Percentiles rank a stretch among this genome's conserved stretches.
These are phyloP conservation scores for Venusia cambrica DNA, from an alignment of 2,888 invertebrate genomes.

Conservation along the genomic window DNA sequence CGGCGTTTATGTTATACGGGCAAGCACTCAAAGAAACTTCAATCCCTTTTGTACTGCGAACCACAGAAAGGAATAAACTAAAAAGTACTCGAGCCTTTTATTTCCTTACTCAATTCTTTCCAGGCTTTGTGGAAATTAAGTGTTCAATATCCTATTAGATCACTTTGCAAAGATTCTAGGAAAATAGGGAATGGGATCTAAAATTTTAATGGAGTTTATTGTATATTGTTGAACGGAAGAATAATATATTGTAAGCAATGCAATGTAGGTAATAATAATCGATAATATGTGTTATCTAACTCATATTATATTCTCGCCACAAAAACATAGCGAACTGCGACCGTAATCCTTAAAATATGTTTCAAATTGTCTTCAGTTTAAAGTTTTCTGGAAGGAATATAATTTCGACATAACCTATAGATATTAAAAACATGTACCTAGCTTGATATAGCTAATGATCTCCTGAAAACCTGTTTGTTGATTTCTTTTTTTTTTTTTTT, in stretches of 20 bases:
- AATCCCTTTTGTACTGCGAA: slow-evolving; percentile 50
- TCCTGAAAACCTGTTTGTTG: too few species aligned
- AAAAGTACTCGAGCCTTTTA: slow-evolving; percentile 62
- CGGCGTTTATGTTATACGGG: slow-evolving; percentile 65
- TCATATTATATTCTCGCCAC: too few species aligned
- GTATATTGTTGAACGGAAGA: not conserved
- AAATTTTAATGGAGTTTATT: slow-evolving; percentile 35
- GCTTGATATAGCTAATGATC: too few species aligned
- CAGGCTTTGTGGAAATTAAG: slow-evolving; percentile 45
- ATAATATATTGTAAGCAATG: slow-evolving; percentile 3
- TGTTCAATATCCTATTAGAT: slow-evolving; percentile 59
- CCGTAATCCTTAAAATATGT: too few species aligned
- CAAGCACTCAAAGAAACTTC: slow-evolving; percentile 42
- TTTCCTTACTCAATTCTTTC: slow-evolving; percentile 55
- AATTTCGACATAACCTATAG: too few species aligned
- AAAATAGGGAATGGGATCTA: slow-evolving; percentile 29
- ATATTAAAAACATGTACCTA: too few species aligned
- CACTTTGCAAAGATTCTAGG: slow-evolving; percentile 50
- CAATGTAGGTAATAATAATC: too few species aligned
- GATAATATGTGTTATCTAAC: too few species aligned
- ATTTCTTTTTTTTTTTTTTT: too few species aligned
- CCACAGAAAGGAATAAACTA: slow-evolving; percentile 57
- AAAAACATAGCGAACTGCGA: too few species aligned
- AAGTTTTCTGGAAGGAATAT: too few species aligned
- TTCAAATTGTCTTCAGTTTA: too few species aligned